Evolutionary conservation across 2,113 vertebrate species (phyloP).

Genomic region (Microtus ochrogaster): DNA sequence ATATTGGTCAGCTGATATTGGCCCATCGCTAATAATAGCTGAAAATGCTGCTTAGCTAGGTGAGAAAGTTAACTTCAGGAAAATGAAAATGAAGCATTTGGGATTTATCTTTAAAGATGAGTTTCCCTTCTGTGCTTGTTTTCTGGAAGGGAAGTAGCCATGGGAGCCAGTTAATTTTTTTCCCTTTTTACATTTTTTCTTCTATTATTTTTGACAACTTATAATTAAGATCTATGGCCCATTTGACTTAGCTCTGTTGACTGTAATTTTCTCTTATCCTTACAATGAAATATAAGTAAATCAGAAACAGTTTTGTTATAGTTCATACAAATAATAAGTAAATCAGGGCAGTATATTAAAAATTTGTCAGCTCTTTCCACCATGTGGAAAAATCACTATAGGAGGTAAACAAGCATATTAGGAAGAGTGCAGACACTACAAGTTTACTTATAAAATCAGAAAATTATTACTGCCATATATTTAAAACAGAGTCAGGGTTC

Average conservation of each 20-base stretch:
- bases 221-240: slow-evolving; percentile 85
- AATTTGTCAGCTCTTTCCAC: slow-evolving; percentile 57
- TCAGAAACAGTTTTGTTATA: slow-evolving; percentile 75
- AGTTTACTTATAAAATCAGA: slow-evolving; percentile 12
- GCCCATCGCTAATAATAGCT: slow-evolving; percentile 86
- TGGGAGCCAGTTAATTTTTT: slow-evolving; percentile 72
- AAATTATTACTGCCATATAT: background rate
- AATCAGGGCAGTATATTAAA: slow-evolving; percentile 69
- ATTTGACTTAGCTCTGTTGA: slow-evolving; percentile 71
- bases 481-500: slow-evolving; percentile 18
- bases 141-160: slow-evolving; percentile 83
- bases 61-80: slow-evolving; percentile 86
- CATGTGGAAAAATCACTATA: slow-evolving; percentile 70
- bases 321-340: slow-evolving; percentile 72
- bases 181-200: slow-evolving; percentile 41
- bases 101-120: slow-evolving; percentile 85
- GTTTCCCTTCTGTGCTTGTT: slow-evolving; percentile 86
- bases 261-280: slow-evolving; percentile 64
- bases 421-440: background rate
- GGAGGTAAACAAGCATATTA: background rate
- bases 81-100: slow-evolving; percentile 86
- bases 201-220: slow-evolving; percentile 72
- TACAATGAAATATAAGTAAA: slow-evolving; percentile 54
- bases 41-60: slow-evolving; percentile 85
- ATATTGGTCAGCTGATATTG: slow-evolving; percentile 85